Conservation (phyloP, 2,888 invertebrate genomes). For the Trissoscelio sp. region DNA sequence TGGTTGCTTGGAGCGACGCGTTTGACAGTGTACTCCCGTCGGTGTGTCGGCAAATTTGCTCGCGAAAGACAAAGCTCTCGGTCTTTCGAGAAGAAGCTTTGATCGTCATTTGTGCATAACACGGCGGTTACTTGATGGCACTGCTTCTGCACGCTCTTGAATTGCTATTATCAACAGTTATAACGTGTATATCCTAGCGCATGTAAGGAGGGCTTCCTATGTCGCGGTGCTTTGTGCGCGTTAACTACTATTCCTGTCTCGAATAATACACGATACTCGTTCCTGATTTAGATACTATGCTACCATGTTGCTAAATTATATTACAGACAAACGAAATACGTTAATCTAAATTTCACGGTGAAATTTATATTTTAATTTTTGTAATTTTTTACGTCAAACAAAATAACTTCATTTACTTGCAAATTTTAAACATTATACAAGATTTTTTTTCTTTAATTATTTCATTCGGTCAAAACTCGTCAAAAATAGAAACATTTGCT, state of each 20-base stretch:
- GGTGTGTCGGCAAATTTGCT: constrained; percentile 61
- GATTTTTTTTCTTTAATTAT: no score
- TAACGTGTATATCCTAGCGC: constrained; percentile 43
- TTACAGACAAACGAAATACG: background rate
- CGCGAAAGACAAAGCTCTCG: constrained; percentile 64
- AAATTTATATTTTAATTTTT: no score
- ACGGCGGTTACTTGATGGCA: constrained; percentile 59
- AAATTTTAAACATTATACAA: no score
- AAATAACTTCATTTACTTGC: no score
- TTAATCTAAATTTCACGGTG: no score
- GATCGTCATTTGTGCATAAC: constrained; percentile 65
- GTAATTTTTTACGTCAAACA: no score
- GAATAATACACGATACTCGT: constrained; percentile 40
- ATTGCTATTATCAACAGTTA: constrained; percentile 65
- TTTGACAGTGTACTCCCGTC: constrained; percentile 42
- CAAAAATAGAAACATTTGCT: no score
- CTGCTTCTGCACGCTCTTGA: constrained; percentile 47
- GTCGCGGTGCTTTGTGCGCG: constrained; percentile 30
- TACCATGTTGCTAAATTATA: constrained; percentile 18
- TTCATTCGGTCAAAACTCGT: no score
- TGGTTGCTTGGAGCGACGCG: constrained; percentile 27
- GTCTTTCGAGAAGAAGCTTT: constrained; percentile 57
- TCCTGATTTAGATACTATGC: constrained; percentile 19
- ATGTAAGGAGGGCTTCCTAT: constrained; percentile 45
- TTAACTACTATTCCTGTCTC: constrained; percentile 32